Conservation (phyloP, 2,113 vertebrate genomes). For the Scomber colias region DNA sequence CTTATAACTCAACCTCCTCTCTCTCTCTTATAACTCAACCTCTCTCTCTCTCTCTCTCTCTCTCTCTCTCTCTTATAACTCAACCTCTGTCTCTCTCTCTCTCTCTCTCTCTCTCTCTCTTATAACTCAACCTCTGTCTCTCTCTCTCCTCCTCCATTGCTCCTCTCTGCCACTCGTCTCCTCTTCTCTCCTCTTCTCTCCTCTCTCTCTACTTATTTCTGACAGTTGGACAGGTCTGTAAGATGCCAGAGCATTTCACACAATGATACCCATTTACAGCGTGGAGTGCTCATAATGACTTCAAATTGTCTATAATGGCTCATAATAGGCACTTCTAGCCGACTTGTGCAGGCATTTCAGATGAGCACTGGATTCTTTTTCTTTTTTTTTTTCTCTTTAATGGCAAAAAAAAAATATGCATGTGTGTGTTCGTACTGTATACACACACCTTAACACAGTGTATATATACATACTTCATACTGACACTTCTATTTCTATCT, state of each 20-base stretch:
- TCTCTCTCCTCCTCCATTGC: not conserved
- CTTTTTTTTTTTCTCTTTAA: not conserved
- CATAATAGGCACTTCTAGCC: conserved; percentile 63
- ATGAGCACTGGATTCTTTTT: conserved; percentile 20
- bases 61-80: not conserved
- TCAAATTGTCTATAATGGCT: conserved; percentile 72
- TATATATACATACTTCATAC: no score
- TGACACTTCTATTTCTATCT: no score
- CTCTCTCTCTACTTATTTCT: conserved; percentile 52
- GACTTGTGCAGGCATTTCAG: conserved; percentile 46
- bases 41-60: not conserved
- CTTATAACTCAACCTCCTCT: no score
- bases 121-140: no score
- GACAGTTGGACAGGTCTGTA: conserved; percentile 74
- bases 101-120: not conserved
- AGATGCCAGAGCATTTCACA: conserved; percentile 63
- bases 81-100: not conserved
- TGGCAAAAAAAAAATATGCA: not conserved
- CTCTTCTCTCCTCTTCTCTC: not conserved
- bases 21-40: not conserved
- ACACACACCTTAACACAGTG: no score
- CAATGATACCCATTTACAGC: conserved; percentile 67
- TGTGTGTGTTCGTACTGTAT: not conserved
- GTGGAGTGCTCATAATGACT: conserved; percentile 75
- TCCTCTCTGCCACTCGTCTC: conserved; percentile 7